A percentile compares a stretch with the other conserved stretches of the same genome.
These are phyloP conservation scores for Neostethus bicornis DNA, from an alignment of 2,797 vertebrate species.

Conservation along the genomic window DNA sequence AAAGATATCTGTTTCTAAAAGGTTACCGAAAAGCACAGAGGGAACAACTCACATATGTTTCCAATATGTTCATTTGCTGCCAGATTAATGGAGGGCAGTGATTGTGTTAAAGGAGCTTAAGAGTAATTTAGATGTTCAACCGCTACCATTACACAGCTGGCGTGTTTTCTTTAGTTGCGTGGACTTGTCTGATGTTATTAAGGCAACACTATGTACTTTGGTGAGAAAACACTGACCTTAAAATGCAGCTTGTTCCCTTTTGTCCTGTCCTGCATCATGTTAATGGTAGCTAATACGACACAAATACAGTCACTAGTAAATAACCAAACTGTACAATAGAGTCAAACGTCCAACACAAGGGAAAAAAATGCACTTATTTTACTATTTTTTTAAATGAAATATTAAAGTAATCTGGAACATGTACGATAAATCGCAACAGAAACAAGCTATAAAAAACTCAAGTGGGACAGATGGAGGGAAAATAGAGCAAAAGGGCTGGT, in stretches of 20 bases:
- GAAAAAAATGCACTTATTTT: background rate
- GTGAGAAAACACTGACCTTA: background rate
- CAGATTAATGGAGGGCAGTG: background rate
- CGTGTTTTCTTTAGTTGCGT: background rate
- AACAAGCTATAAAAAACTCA: background rate
- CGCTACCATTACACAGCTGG: background rate
- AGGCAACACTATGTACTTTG: background rate
- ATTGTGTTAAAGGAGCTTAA: background rate
- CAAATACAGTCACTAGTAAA: background rate
- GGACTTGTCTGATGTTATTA: background rate
- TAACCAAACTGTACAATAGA: background rate
- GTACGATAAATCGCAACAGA: background rate
- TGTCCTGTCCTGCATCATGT: background rate
- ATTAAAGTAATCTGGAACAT: no score
- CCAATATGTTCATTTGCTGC: background rate
- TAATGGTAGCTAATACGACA: background rate
- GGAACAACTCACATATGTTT: background rate
- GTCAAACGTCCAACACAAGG: background rate
- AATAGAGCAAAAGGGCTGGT: conserved; percentile 10
- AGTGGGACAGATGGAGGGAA: conserved; percentile 2
- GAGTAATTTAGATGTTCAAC: background rate
- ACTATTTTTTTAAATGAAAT: background rate
- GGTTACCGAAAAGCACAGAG: background rate
- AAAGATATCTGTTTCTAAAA: background rate
- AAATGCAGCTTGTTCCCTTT: background rate